A percentile compares a stretch with the other conserved stretches of the same genome.
Evolutionary conservation across 2,797 vertebrate species (phyloP).

Genomic region (Poeciliopsis turneri): DNA sequence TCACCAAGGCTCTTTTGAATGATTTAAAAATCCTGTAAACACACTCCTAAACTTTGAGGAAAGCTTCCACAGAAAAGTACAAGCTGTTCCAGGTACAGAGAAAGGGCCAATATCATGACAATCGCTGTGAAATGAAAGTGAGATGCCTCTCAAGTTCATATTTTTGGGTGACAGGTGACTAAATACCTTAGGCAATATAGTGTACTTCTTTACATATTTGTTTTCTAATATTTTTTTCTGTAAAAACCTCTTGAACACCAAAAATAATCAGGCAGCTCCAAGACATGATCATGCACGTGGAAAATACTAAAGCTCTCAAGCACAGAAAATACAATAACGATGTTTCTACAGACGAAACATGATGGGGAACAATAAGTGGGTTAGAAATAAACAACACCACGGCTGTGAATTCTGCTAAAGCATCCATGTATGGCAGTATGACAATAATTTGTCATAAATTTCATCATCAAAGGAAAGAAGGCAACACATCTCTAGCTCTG

Average conservation of each 20-base stretch:
- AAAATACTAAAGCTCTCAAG: slow-evolving; percentile 44
- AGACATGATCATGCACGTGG: slow-evolving; percentile 46
- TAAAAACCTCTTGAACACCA: not conserved
- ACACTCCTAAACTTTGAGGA: not conserved
- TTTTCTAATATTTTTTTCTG: not conserved
- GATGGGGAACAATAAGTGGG: slow-evolving; percentile 32
- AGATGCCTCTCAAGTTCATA: not conserved
- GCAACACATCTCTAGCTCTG: slow-evolving; percentile 57
- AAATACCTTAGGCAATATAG: slow-evolving; percentile 1
- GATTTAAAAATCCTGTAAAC: not conserved
- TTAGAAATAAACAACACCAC: slow-evolving; percentile 28
- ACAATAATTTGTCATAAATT: slow-evolving; percentile 40
- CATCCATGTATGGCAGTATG: slow-evolving; percentile 56
- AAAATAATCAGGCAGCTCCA: slow-evolving; percentile 27
- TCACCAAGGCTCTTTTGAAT: not conserved
- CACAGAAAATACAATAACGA: slow-evolving; percentile 27
- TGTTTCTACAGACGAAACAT: slow-evolving; percentile 34
- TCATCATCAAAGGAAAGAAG: slow-evolving; percentile 50
- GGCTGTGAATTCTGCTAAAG: slow-evolving; percentile 49
- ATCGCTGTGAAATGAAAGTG: not conserved
- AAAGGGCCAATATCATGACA: not conserved
- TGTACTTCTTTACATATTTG: not conserved
- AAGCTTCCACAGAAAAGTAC: not conserved
- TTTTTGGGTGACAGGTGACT: not conserved
- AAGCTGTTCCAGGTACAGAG: not conserved